Conservation (phyloP, 2,113 vertebrate genomes). For the Trichomycterus rosablanca region DNA sequence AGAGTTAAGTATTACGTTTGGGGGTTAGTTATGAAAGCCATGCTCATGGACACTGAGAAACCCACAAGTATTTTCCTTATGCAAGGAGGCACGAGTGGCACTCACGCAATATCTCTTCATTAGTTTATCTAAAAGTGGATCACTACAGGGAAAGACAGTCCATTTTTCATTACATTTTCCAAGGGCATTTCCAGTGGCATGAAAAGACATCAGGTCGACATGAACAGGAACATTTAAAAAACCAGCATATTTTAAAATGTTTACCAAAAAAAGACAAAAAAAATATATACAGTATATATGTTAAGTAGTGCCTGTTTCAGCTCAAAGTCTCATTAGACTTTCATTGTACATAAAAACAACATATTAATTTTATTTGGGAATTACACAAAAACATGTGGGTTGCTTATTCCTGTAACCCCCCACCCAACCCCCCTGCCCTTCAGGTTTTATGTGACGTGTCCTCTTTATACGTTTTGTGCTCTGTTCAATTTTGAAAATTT, state of each 20-base stretch:
- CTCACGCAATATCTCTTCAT: slow-evolving; percentile 84
- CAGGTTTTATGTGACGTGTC: slow-evolving; percentile 67
- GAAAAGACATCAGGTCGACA: slow-evolving; percentile 88
- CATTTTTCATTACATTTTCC: slow-evolving; percentile 66
- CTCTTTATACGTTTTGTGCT: slow-evolving; percentile 74
- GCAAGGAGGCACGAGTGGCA: slow-evolving; percentile 77
- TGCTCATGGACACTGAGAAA: slow-evolving; percentile 31
- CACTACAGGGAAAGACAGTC: slow-evolving; percentile 79
- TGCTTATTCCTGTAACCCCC: slow-evolving; percentile 71
- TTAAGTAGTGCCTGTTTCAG: slow-evolving; percentile 98
- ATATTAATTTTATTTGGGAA: slow-evolving; percentile 88
- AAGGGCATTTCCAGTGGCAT: slow-evolving; percentile 91
- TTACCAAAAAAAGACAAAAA: slow-evolving; percentile 85
- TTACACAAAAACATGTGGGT: slow-evolving; percentile 79
- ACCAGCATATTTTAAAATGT: slow-evolving; percentile 90
- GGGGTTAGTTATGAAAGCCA: slow-evolving; percentile 31
- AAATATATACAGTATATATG: slow-evolving; percentile 42
- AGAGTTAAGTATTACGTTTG: slow-evolving; percentile 25
- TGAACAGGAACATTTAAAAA: slow-evolving; percentile 81
- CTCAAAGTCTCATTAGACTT: slow-evolving; percentile 94
- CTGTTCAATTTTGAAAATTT: slow-evolving; percentile 73
- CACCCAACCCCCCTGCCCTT: slow-evolving; percentile 34
- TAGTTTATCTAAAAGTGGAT: slow-evolving; percentile 81
- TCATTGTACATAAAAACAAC: slow-evolving; percentile 89
- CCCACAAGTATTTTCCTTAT: slow-evolving; percentile 49